Evolutionary conservation across 2,113 vertebrate species (phyloP), one percentile per base, ranked within the genome.

Genomic region (Naja naja): DNA sequence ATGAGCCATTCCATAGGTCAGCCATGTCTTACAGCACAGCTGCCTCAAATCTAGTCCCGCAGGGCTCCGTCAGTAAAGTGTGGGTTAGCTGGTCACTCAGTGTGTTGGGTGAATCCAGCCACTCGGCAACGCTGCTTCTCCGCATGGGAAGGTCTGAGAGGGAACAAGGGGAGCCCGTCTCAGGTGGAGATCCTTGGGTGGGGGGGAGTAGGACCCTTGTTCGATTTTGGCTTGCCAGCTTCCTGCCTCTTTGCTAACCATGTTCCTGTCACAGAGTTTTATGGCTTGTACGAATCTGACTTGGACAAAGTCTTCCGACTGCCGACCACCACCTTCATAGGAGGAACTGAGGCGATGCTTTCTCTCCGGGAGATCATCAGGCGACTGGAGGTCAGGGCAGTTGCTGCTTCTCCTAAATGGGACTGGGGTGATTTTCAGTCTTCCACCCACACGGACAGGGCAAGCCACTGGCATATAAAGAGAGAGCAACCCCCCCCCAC

Each of bases 301-400:
- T 87, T 98, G 91, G 98, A 98, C 95, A 98, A 98, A 93, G 98
- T 98, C 91, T 98, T 98, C 88, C 98, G 97, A 91, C 95, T 98
- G 93, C 98, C 98, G 85, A 98, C 96, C 0, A 98, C 98, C 90
- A 98, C 98, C 93, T 98, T 98, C 95, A 98, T 98, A 30, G 98
- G 98, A 91, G 98, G 98, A 91, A 95, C 96, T 0, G 98, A 98
- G 64, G 95, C 94, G 81, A 97, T 97, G 14, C 97, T 98, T 0
- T 98, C 98, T 54, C 93, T 98, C 89, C 94, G 98, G 90, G 98
- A 98, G 95, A 98, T 98, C 95, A 98, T 98, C 93, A 97, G 87
- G 47, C 96, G 98, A 10, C 90, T 98, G 93, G 98, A 98, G 98
- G 98, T 98, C 93, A 97, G 97, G 95, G 27, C 45, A 20, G 45